Base-by-base conservation (phyloP, 92 coral and sea anemone species). In the Phenganax stokvisi region DNA sequence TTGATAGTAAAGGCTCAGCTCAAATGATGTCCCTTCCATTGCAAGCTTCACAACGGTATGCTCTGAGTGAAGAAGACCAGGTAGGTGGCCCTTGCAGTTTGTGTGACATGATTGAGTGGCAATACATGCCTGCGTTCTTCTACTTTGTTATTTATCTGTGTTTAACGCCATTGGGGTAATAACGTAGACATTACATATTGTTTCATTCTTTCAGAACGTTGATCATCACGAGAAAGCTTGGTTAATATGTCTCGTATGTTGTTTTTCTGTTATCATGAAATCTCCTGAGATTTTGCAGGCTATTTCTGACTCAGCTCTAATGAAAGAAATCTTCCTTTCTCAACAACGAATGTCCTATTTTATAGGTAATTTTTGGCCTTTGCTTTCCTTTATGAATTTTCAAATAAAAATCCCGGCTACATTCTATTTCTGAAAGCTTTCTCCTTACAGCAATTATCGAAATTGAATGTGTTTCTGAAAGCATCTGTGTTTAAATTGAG, bases 181-280 rank as follows among this genome's bases (percentile, higher is more conserved):
- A 13, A 10, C 64, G 15, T 29, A 5, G 6, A 71, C 51, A 68
- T 15, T 94, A 86, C 25, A 79, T 56, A 20, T 56, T 57, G 30
- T 54, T 56, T 57, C 11, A 9, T 54, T 7, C 8, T 47, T 17
- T n/a, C 29, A 10, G 98, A 93, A 87, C 66, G 86, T 89, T 57
- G 98, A 94, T 73, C 90, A 92, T 63, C 97, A 94, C 82, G 97
- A 88, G 57, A 82, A 87, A 66, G 92, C 90, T 17, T 94, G 98
- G 98, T 85, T 96, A 20, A 90, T 90, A 59, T 91, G 98, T 72
- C 89, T 96, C 8, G 90, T 89, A 86, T 88, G 96, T 54, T 91
- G 99, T 81, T 92, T 92, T 7, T 86, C 90, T 30, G 92, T 92
- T 3, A 75, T 96, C 78, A 90, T 89, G 66, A 91, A 93, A 56